Percentiles rank a stretch among this genome's conserved stretches.
These are phyloP conservation scores for Callipepla californica DNA, from an alignment of 2,113 vertebrate species.

Conservation along the genomic window DNA sequence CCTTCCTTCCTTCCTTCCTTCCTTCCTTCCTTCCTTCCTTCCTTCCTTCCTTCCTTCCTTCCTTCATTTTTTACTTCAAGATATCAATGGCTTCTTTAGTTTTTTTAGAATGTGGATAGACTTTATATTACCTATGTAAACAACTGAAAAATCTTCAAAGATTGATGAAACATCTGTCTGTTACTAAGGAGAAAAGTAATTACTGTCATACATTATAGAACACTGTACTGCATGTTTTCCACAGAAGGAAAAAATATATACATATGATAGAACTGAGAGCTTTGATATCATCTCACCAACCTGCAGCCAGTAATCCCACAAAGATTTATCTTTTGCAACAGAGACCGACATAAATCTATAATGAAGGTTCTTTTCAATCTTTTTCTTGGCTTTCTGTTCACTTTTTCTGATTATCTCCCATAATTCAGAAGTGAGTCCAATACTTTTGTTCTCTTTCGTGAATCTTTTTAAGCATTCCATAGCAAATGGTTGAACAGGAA, in stretches of 20 bases:
- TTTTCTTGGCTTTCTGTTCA: not conserved
- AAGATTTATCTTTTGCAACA: not conserved
- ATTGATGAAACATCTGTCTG: not conserved
- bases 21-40: too few species aligned
- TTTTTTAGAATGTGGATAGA: too few species aligned
- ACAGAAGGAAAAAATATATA: not conserved
- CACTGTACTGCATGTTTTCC: not conserved
- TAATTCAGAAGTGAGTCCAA: not conserved
- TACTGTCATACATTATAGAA: not conserved
- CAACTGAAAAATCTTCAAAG: not conserved
- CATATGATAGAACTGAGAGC: not conserved
- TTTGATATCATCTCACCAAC: not conserved
- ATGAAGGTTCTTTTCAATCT: accelerated
- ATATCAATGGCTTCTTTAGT: too few species aligned
- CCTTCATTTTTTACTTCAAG: too few species aligned
- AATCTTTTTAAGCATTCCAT: not conserved
- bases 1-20: too few species aligned
- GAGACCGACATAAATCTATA: not conserved
- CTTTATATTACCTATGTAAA: too few species aligned
- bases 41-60: too few species aligned
- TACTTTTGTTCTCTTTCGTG: not conserved
- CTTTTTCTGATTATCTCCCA: not conserved
- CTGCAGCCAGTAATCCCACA: not conserved
- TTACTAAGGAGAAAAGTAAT: not conserved
- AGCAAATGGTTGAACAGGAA: not conserved